phyloP scores from a whole-genome alignment of 1,140 invertebrate species.

The Caenorhabditis brenneri region DNA sequence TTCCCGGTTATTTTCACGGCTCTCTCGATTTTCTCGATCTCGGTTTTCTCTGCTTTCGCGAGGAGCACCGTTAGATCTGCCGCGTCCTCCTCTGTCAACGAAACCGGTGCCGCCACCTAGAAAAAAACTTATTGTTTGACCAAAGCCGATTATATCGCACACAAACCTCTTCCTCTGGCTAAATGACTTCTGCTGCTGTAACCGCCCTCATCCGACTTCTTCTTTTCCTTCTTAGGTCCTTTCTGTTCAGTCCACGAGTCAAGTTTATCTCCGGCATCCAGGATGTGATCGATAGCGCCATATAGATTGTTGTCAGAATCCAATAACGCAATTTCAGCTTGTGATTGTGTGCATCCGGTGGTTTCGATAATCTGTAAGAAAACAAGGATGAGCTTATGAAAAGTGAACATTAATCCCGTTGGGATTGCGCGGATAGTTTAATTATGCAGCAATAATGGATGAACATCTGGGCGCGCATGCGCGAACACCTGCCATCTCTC shows the following conservation, averaged over 20 bases:
- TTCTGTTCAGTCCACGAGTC: constrained; percentile 56
- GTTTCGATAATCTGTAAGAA: constrained; percentile 48
- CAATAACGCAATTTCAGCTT: constrained; percentile 50
- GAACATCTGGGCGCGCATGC: constrained; percentile 16
- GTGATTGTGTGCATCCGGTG: constrained; percentile 48
- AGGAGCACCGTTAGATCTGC: constrained; percentile 5
- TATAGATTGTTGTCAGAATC: constrained; percentile 46
- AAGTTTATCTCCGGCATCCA: constrained; percentile 37
- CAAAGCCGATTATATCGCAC: neutral
- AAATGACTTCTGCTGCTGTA: neutral
- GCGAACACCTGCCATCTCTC: neutral
- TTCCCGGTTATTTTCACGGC: neutral
- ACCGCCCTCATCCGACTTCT: constrained; percentile 46
- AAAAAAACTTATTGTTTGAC: neutral
- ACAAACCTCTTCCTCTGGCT: constrained; percentile 37
- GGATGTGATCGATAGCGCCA: constrained; percentile 46
- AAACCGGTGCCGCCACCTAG: constrained; percentile 28
- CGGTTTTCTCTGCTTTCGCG: neutral
- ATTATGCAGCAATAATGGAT: neutral
- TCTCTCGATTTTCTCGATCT: neutral
- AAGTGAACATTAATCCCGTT: neutral
- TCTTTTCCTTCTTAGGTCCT: constrained; percentile 47
- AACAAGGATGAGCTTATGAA: neutral
- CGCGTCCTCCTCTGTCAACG: constrained; percentile 31
- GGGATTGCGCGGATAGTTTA: neutral